phyloP scores from a whole-genome alignment of 2,888 invertebrate genomes.

The Lepas anatifera region DNA sequence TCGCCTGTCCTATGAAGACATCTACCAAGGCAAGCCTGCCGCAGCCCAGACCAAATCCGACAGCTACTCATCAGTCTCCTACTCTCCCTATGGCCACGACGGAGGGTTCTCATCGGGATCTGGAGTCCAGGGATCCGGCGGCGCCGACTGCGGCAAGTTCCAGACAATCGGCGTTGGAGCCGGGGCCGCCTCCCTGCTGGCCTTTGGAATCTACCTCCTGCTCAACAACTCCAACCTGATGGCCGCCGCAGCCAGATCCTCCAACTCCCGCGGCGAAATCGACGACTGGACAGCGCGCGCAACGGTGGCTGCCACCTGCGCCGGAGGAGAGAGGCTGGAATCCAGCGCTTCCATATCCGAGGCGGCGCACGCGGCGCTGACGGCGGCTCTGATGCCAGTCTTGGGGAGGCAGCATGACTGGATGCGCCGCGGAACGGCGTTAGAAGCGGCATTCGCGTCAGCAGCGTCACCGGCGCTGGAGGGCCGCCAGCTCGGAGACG shows the following conservation, averaged over 20 bases:
- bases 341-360: neutral
- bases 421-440: neutral
- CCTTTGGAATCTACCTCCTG: neutral
- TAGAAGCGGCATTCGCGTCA: no score
- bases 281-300: neutral
- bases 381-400: neutral
- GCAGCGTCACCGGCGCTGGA: neutral
- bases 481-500: neutral
- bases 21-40: neutral
- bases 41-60: neutral
- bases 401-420: neutral
- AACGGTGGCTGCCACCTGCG: neutral
- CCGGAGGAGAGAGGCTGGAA: neutral
- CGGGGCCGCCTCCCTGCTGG: neutral
- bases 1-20: neutral
- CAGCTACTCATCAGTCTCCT: neutral
- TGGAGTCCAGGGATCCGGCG: neutral
- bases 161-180: neutral
- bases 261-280: neutral
- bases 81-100: neutral
- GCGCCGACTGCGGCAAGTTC: neutral
- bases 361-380: neutral
- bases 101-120: neutral
- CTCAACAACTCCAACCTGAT: neutral
- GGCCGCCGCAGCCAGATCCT: neutral